Base-by-base conservation (phyloP, 2,888 invertebrate species). In the Eubasilissa splendida region DNA sequence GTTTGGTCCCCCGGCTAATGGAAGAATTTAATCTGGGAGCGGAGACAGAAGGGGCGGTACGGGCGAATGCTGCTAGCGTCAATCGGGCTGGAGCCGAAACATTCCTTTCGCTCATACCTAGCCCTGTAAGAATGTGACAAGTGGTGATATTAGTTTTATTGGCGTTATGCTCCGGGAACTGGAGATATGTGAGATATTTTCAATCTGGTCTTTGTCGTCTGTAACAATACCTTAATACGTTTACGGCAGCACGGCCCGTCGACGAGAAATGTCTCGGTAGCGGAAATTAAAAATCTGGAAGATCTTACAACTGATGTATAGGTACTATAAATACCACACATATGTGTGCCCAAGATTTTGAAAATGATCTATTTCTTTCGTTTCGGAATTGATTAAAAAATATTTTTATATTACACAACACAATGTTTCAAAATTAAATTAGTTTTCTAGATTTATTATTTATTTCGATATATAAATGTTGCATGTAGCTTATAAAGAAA, bases 1-100 rank as follows among this genome's bases (percentile, higher is more conserved):
- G 33, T 31, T 22, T 11, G 63, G 74, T 60, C 52, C 76, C 53
- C 42, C 66, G 76, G 33, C 76, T 76, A 76, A 76, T 76, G 76
- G 76, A 76, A 76, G 68, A 76, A 66, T 76, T 76, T 76, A 76
- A 76, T 76, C 76, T 66, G 58, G 22, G 53, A 58, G 11, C 3
- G 22, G 53, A 58, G 11, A n/a, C 53, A 31, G 53, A 12, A 2
- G 12, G 10, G 9, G 68, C 14, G 52, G 60, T 2, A 0, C 31
- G 10, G 60, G 31, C 5, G 22, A 22, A 63, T 4, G 2, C 33
- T 31, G 10, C 63, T 2, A 63, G 31, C 33, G 31, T 63, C 63
- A 63, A 63, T 63, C 63, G 12, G 11, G 12, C 31, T 31, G 33
- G 4, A 33, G 11, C 33, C 31, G 63, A 33, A 63, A 33, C 33